phyloP scores from a whole-genome alignment of 2,113 vertebrate genomes.

The Mustelus asterias region DNA sequence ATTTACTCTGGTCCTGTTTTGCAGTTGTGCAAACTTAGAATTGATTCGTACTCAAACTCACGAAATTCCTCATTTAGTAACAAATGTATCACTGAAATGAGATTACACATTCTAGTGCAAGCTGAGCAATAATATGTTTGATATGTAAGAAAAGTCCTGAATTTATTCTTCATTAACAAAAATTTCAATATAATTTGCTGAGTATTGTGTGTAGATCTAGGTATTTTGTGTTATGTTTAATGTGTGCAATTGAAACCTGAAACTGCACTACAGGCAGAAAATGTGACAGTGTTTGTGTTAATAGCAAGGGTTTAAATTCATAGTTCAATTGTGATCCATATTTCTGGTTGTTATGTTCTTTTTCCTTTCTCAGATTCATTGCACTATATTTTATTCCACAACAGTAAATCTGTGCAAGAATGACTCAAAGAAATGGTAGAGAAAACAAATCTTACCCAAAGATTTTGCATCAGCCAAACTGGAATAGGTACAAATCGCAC shows the following conservation, averaged over 20 bases:
- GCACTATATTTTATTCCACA: neutral
- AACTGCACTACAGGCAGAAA: neutral
- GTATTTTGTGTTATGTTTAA: neutral
- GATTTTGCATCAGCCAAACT: slow-evolving; percentile 4
- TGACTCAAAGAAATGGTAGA: neutral
- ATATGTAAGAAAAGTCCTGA: neutral
- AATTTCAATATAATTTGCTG: neutral
- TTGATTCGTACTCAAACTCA: neutral
- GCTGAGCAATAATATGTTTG: neutral
- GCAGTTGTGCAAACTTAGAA: neutral
- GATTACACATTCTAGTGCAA: neutral
- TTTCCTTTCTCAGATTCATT: neutral
- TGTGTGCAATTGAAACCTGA: neutral
- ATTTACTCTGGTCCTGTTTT: neutral
- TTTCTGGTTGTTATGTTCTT: slow-evolving; percentile 14
- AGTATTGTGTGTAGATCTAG: neutral
- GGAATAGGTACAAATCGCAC: slow-evolving; percentile 10
- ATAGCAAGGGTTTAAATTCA: neutral
- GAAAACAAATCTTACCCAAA: slow-evolving; percentile 8
- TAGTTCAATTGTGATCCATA: neutral
- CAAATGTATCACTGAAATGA: neutral
- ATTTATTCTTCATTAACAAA: neutral
- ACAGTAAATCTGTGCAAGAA: neutral
- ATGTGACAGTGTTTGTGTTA: slow-evolving; percentile 1
- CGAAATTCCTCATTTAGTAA: neutral